Base-by-base conservation (phyloP, 2,113 vertebrate species). In the Tupaia chinensis region DNA sequence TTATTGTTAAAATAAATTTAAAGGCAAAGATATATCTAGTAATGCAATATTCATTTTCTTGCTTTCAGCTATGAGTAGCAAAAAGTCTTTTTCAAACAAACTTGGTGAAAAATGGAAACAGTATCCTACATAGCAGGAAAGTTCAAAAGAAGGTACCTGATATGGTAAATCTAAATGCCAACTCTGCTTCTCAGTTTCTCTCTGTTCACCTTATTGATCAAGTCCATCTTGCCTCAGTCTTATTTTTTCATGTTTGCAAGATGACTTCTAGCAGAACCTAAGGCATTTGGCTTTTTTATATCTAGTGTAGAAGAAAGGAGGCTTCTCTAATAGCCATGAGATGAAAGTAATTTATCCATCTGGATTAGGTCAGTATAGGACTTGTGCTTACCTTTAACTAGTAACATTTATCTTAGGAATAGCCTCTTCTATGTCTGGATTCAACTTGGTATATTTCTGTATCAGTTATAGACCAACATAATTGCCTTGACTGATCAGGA, bases 1-100 rank as follows among this genome's bases (percentile, higher is more conserved):
- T 94, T 65, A 76, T 60, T 85, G 87, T 91, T 34, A 25, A 91
- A 82, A n/a, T 89, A 77, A 74, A 61, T 3, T 14, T 76, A 84
- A 73, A 93, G n/a, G 63, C 63, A 91, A 90, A 94, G 8, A 53
- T 53, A 72, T 3, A 61, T 74, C 65, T 54, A 34, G 15, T 27
- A 27, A 53, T 65, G 9, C 19, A 32, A 4, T 4, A 29, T 25
- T 54, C 6, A 60, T 76, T 79, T 65, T 54, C 3, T 23, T 78
- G 27, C 12, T 11, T 89, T 72, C 61, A 70, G 16, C 12, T 44
- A 2, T 53, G 44, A 91, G 3, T 77, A 72, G 27, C 5, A 77
- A 16, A 56, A 63, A 66, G 0, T 1, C 2, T 78, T 96, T 80
- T 83, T 53, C 17, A 65, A 79, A 89, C 7, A 20, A 2, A 27